These are phyloP conservation scores for Rafetus swinhoei DNA, from an alignment of 2,113 vertebrate genomes.

Conservation along the genomic window DNA sequence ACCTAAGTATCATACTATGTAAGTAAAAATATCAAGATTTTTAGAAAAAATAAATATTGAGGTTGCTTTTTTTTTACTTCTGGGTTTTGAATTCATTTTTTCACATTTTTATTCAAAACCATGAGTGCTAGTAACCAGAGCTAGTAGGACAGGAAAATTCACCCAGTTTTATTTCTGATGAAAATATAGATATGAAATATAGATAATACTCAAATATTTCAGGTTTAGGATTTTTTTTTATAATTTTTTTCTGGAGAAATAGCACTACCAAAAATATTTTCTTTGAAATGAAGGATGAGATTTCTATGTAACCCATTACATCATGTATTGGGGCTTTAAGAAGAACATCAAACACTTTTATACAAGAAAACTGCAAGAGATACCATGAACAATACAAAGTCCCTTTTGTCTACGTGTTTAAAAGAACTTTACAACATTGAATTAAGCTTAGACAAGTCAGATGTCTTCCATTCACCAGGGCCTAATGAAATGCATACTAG, in stretches of 20 bases:
- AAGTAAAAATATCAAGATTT: background rate
- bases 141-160: background rate
- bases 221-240: background rate
- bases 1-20: background rate
- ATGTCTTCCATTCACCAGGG: no score
- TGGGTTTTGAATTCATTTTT: background rate
- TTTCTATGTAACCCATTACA: background rate
- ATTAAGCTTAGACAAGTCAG: background rate
- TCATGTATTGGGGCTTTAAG: background rate
- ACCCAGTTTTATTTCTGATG: background rate
- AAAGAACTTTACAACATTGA: conserved; percentile 43
- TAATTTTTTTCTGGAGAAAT: background rate
- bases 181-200: background rate
- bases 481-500: no score
- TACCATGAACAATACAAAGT: background rate
- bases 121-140: background rate
- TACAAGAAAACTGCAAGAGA: background rate
- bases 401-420: background rate
- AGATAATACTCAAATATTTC: background rate
- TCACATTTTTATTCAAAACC: background rate
- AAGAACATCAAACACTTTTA: background rate
- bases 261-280: rapidly evolving
- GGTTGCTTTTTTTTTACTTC: background rate
- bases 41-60: background rate
- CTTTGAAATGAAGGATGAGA: background rate